Conservation (phyloP, 2,797 vertebrate species). For the Steatocranus sp. region DNA sequence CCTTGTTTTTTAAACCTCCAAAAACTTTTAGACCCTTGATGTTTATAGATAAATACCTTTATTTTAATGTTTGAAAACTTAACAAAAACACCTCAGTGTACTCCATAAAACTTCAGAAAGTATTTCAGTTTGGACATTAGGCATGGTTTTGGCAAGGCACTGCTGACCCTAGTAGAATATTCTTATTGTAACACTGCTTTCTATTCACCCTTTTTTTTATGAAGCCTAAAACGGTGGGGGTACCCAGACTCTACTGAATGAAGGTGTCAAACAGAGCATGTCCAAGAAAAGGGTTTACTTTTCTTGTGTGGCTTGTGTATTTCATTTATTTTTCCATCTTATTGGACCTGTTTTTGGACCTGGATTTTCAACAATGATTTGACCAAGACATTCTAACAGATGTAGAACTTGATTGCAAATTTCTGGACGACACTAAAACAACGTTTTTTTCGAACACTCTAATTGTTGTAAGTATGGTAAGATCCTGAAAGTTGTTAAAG, state of each 20-base stretch:
- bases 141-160: neutral
- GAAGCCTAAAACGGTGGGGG: neutral
- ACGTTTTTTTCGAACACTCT: rapidly evolving
- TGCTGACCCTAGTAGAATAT: neutral
- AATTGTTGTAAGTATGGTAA: neutral
- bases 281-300: neutral
- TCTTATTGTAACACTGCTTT: neutral
- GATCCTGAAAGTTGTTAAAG: neutral
- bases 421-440: neutral
- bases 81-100: neutral
- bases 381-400: neutral
- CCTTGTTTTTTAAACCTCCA: neutral
- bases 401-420: neutral
- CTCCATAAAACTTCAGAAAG: neutral
- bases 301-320: neutral
- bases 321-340: rapidly evolving
- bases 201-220: neutral
- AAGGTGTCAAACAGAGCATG: neutral
- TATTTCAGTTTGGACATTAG: neutral
- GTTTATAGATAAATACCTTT: neutral
- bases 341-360: neutral
- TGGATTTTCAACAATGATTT: neutral
- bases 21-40: neutral
- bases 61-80: neutral
- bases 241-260: neutral